Percentiles rank a stretch among this genome's conserved stretches.
These are phyloP conservation scores for Bathybates hornii DNA, from an alignment of 2,113 vertebrate species.

Conservation along the genomic window DNA sequence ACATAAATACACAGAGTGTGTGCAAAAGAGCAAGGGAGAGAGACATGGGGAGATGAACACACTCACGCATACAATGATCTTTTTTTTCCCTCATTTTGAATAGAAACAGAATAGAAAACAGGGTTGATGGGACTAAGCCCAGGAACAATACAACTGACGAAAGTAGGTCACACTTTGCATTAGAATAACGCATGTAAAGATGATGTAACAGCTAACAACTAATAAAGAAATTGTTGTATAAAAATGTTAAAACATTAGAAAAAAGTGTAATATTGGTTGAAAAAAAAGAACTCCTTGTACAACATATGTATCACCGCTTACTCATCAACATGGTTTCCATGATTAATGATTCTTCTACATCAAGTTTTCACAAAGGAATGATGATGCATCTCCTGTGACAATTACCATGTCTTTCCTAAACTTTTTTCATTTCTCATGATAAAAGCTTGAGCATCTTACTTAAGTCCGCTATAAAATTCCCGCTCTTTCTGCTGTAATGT, in stretches of 20 bases:
- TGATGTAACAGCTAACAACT: conserved; percentile 49
- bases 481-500: conserved; percentile 52
- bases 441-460: conserved; percentile 58
- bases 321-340: not conserved
- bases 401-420: conserved; percentile 15
- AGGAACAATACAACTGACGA: conserved; percentile 57
- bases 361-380: conserved; percentile 1
- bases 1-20: conserved; percentile 53
- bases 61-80: conserved; percentile 38
- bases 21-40: conserved; percentile 32
- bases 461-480: conserved; percentile 45
- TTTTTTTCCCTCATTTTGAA: conserved; percentile 41
- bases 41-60: conserved; percentile 9
- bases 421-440: conserved; percentile 31
- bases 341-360: not conserved
- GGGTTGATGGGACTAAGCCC: conserved; percentile 42
- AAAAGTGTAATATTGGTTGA: not conserved
- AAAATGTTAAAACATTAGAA: not conserved
- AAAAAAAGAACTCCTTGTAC: not conserved
- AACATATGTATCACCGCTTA: not conserved
- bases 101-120: conserved; percentile 42
- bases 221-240: not conserved
- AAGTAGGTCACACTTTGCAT: conserved; percentile 70
- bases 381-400: not conserved
- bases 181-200: conserved; percentile 60